These are phyloP conservation scores for Macrosteles quadrilineatus DNA, from an alignment of 1,140 invertebrate species.

Conservation along the genomic window DNA sequence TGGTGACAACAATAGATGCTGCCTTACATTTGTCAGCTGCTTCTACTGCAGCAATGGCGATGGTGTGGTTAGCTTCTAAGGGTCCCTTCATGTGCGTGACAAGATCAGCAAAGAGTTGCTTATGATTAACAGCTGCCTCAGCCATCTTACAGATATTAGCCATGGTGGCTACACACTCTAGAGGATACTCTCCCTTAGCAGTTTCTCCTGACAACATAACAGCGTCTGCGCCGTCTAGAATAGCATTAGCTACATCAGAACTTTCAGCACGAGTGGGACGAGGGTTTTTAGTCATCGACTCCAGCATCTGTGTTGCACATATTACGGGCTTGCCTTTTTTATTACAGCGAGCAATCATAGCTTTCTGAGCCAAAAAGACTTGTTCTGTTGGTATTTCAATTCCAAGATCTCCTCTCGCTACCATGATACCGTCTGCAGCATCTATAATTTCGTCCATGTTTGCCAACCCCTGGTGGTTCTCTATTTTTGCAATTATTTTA, in stretches of 20 bases:
- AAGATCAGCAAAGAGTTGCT: conserved; percentile 88
- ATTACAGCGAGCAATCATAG: conserved; percentile 83
- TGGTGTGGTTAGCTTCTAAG: too few relatives aligned
- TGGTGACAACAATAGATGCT: conserved; percentile 92
- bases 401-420: conserved; percentile 93
- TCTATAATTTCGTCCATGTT: conserved; percentile 94
- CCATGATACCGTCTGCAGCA: conserved; percentile 95
- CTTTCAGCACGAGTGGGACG: conserved; percentile 94
- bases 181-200: conserved; percentile 94
- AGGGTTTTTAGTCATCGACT: conserved; percentile 98
- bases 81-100: conserved; percentile 59
- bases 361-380: conserved; percentile 97
- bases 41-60: conserved; percentile 94
- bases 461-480: conserved; percentile 95
- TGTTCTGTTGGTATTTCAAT: conserved; percentile 99
- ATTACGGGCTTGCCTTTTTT: conserved; percentile 93
- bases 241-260: conserved; percentile 97
- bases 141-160: conserved; percentile 97
- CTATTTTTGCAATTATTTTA: conserved; percentile 95
- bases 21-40: conserved; percentile 90
- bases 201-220: conserved; percentile 99
- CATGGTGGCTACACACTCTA: conserved; percentile 93
- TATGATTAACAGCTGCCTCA: conserved; percentile 95
- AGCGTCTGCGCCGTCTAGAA: conserved; percentile 96
- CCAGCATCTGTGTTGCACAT: conserved; percentile 97